Base-by-base conservation (phyloP, 2,888 invertebrate species). In the Amorpha juglandis region DNA sequence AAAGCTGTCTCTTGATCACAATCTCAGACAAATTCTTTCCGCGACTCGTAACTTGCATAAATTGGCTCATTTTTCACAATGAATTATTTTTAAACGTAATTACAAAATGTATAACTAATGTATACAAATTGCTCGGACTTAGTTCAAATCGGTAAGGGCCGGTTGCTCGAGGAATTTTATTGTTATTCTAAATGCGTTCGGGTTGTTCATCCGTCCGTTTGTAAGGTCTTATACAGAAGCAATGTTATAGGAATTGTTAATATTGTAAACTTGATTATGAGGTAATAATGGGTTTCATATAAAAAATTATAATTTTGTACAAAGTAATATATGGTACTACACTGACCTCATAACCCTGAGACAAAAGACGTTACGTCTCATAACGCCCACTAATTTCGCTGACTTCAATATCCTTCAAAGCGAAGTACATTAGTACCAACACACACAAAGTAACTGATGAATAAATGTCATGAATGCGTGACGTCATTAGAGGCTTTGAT, bases 171-270 rank as follows among this genome's bases (percentile, higher is more conserved):
- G 74, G 70, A 73, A 76, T 73, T 74, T 80, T 77, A 84, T 90
- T 89, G 81, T 83, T 88, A 90, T 90, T 89, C 90, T 78, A 74
- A 77, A 70, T 71, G 72, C 84, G 87, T 82, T 58, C 73, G 65
- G 79, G 77, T 77, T 78, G 80, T 79, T 80, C 84, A 84, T 83
- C 88, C 89, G 84, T 89, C 85, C 86, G 86, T 82, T 84, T 86
- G 42, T 58, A 42, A 58, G 9, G 58, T 12, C 53, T 58, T 42
- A 38, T 38, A 42, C 58, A 58, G 38, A 58, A 58, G 11, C 38
- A 42, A 38, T 38, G 33, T 33, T 33, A 33, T 35, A 35, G 9
- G 19, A 38, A 42, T 42, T 12, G 50, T 19, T 8, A 19, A 50
- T 45, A 14, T 6, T 12, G 45, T 45, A 45, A 45, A 45, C 12